Evolutionary conservation across 2,797 vertebrate species (phyloP).

Genomic region (Neosilurus mollespiculum): DNA sequence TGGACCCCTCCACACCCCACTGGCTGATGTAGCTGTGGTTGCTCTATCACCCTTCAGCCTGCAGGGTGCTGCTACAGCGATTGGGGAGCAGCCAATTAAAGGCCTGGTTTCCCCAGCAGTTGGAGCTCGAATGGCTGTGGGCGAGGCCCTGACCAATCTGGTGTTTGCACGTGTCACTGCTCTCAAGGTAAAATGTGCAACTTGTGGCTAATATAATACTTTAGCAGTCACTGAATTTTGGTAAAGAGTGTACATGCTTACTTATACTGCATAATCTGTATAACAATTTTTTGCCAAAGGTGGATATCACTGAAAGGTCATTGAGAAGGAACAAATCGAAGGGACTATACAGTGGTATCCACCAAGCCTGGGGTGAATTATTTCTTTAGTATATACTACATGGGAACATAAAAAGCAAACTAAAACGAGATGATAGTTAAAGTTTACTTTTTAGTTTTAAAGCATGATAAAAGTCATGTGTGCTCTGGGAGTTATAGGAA

Average conservation of each 20-base stretch:
- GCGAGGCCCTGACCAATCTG: conserved; percentile 90
- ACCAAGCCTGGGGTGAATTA: too few species aligned
- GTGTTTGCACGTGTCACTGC: conserved; percentile 84
- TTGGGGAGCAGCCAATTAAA: conserved; percentile 93
- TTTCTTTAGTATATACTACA: too few species aligned
- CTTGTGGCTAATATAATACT: not conserved
- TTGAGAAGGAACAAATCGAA: too few species aligned
- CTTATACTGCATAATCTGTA: not conserved
- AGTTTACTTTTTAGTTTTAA: too few species aligned
- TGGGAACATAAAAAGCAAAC: too few species aligned
- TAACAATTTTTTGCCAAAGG: too few species aligned
- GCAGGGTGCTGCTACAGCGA: conserved; percentile 82
- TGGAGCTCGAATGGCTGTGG: conserved; percentile 85
- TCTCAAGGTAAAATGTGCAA: conserved; percentile 72
- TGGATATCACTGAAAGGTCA: too few species aligned
- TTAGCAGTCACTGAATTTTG: not conserved
- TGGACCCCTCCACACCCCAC: conserved; percentile 88
- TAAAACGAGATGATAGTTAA: too few species aligned
- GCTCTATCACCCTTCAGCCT: conserved; percentile 83
- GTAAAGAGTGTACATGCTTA: too few species aligned
- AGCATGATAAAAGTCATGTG: too few species aligned
- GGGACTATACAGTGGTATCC: too few species aligned
- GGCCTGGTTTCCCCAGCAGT: conserved; percentile 82
- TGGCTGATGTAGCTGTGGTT: conserved; percentile 89
- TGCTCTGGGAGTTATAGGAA: too few species aligned